phyloP scores from a whole-genome alignment of 2,888 invertebrate species.

The Microctonus hyperodae region DNA sequence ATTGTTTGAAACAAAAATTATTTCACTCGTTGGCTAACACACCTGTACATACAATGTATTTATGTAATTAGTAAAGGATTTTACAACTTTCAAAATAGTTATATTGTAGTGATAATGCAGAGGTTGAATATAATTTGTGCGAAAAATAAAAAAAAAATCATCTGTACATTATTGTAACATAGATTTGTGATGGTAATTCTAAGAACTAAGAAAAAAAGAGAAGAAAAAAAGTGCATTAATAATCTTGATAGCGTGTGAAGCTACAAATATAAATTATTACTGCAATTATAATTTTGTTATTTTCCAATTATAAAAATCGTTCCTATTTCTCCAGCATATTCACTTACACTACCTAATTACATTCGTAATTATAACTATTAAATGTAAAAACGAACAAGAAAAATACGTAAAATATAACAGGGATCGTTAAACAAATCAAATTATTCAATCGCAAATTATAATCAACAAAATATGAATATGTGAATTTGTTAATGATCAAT shows the following conservation, averaged over 20 bases:
- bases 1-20: conserved; percentile 23
- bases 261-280: too few species aligned
- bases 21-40: conserved; percentile 37
- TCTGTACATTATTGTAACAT: conserved; percentile 61
- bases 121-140: background rate
- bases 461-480: background rate
- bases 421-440: conserved; percentile 15
- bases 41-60: conserved; percentile 61
- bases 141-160: background rate
- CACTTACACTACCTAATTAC: background rate
- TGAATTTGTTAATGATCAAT: background rate
- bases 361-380: conserved; percentile 20
- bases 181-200: conserved; percentile 56
- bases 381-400: conserved; percentile 1
- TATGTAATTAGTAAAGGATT: conserved; percentile 55
- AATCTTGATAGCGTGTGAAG: too few species aligned
- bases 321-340: too few species aligned
- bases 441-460: conserved; percentile 2
- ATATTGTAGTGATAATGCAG: background rate
- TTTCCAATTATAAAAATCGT: too few species aligned
- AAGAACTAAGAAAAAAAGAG: conserved; percentile 37
- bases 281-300: too few species aligned
- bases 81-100: background rate
- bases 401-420: conserved; percentile 12
- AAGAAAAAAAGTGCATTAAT: background rate